Conservation (phyloP, 2,888 invertebrate species). For the Meliscaeva auricollis region DNA sequence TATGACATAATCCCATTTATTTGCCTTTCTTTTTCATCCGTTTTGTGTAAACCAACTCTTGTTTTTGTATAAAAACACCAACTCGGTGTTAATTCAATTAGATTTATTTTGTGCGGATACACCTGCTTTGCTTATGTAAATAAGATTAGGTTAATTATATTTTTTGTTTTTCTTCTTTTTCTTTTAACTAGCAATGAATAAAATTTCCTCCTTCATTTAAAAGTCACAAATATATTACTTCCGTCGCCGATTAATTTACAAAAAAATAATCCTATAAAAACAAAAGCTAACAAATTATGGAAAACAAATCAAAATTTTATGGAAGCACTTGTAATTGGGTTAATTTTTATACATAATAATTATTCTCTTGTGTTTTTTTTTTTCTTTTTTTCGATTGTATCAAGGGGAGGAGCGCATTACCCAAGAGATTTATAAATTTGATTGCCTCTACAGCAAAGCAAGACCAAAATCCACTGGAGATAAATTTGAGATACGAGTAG, state of each 20-base stretch:
- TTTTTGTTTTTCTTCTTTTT: background rate
- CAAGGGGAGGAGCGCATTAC: background rate
- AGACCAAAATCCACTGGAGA: slow-evolving; percentile 14
- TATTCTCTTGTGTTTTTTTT: slow-evolving; percentile 9
- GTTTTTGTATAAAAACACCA: background rate
- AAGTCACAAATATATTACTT: background rate
- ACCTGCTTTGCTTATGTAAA: slow-evolving; percentile 21
- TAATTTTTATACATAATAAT: slow-evolving; percentile 56
- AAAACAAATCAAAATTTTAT: slow-evolving; percentile 60
- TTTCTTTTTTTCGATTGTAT: background rate
- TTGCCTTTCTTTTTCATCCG: background rate
- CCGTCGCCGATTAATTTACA: background rate
- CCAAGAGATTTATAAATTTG: slow-evolving; percentile 50
- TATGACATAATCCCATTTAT: slow-evolving; percentile 20
- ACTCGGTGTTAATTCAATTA: slow-evolving; percentile 26
- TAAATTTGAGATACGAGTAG: slow-evolving; percentile 23
- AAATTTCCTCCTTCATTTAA: background rate
- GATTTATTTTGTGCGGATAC: slow-evolving; percentile 5
- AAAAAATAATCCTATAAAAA: background rate
- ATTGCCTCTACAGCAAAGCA: slow-evolving; percentile 32
- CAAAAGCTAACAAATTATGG: slow-evolving; percentile 17
- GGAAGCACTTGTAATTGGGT: slow-evolving; percentile 59
- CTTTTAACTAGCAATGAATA: background rate
- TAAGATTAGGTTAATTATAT: slow-evolving; percentile 14
- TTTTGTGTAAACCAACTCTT: background rate